Conservation (phyloP, 2,888 invertebrate species). For the Platerodrilus igneus region DNA sequence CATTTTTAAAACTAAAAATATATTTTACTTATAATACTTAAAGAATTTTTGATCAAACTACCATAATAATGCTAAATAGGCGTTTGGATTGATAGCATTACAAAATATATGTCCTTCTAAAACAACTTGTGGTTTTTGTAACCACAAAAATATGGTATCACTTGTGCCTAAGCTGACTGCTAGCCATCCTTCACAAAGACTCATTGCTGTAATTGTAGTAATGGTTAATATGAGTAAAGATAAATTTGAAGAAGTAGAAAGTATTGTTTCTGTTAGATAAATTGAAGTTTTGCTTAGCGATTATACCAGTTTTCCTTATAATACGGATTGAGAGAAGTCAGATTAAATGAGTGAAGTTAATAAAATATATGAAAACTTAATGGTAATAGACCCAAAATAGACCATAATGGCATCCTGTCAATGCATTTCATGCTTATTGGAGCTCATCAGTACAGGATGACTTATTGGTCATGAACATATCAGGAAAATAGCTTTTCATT, state of each 20-base stretch:
- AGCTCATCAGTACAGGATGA: no score
- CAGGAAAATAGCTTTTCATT: no score
- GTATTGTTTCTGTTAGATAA: no score
- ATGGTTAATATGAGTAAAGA: slow-evolving; percentile 10
- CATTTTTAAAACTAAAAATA: slow-evolving; percentile 92
- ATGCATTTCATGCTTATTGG: no score
- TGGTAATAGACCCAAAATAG: no score
- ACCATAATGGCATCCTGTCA: no score
- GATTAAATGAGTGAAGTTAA: no score
- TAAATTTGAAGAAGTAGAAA: slow-evolving; percentile 14
- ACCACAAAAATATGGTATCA: slow-evolving; percentile 82
- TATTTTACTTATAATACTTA: slow-evolving; percentile 4
- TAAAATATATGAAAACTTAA: no score
- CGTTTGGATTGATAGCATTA: slow-evolving; percentile 72
- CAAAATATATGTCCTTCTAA: slow-evolving; percentile 81
- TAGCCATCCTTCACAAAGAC: slow-evolving; percentile 73
- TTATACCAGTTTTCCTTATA: no score
- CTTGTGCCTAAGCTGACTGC: slow-evolving; percentile 91
- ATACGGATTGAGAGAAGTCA: no score
- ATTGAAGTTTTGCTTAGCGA: no score
- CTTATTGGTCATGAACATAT: no score
- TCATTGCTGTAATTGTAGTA: slow-evolving; percentile 61
- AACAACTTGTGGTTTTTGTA: slow-evolving; percentile 62
- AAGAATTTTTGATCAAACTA: slow-evolving; percentile 43
- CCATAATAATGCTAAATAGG: slow-evolving; percentile 89